Base-by-base conservation (phyloP, 1,140 invertebrate genomes). In the Druon quercuslanigerum region DNA sequence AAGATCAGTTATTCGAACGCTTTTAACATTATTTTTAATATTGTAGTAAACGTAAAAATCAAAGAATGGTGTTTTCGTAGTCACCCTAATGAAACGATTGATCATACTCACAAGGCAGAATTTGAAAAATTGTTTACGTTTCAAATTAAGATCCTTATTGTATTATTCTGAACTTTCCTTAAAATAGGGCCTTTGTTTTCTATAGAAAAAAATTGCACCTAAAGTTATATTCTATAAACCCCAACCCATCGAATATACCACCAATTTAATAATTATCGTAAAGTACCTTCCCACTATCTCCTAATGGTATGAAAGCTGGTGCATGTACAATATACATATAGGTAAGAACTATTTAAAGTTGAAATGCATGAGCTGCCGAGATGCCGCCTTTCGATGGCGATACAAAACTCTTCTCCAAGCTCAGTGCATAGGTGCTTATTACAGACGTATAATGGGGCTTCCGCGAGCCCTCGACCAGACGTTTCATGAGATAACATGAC, bases 381-480 rank as follows among this genome's bases (percentile, higher is more conserved):
- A 84, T 81, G 78, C 73, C 73, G 52, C 77, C 76, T 71, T 46
- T 25, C 33, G 52, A 76, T 51, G 78, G 56, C 66, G 71, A 71
- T 46, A 70, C 72, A 72, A 77, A 70, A 71, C 51, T 71, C 75
- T 56, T 81, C 56, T 79, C 71, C 46, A 76, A 52, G 51, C 56
- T 20, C 73, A 25, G 20, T 51, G 52, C 76, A 2, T 19, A 78
- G 50, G 71, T 78, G 78, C 81, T 84, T 74, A 82, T 85, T 85
- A 85, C 77, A 51, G 79, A 71, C 76, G 76, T 79, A 71, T 82
- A 84, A 83, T 84, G 71, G 71, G 17, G 76, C 79, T 83, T 84
- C 82, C 75, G 74, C 83, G 76, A 79, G 76, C 57, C 76, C 72
- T 76, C 46, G 54, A 70, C 73, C 72, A 74, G 77, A 50, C 74